phyloP scores from a whole-genome alignment of 2,797 vertebrate genomes.

The Platalea minor region DNA sequence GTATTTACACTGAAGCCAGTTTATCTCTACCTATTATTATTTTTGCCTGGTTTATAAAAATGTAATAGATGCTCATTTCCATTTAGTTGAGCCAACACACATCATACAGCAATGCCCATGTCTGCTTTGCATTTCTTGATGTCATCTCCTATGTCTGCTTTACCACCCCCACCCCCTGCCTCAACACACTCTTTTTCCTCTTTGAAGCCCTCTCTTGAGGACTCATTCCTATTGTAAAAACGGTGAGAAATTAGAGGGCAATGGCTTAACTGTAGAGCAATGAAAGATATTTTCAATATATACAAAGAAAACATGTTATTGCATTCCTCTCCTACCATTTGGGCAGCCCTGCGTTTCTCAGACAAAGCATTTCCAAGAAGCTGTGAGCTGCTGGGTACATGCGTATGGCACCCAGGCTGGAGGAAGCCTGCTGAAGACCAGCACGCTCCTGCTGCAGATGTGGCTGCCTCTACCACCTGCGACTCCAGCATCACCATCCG shows the following conservation, averaged over 20 bases:
- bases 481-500: not conserved
- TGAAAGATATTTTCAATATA: not conserved
- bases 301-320: not conserved
- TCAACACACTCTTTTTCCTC: not conserved
- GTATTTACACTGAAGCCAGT: not conserved
- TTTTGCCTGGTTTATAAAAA: constrained; percentile 1
- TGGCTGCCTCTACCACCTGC: not conserved
- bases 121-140: not conserved
- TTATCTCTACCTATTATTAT: not conserved
- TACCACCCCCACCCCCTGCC: not conserved
- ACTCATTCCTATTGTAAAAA: not conserved
- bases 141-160: not conserved
- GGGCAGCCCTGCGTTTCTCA: not conserved
- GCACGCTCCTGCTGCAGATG: not conserved
- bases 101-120: not conserved
- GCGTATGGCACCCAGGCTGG: fast-evolving
- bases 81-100: not conserved
- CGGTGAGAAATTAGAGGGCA: not conserved
- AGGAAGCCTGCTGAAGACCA: not conserved
- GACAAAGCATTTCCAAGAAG: not conserved
- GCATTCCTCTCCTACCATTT: not conserved
- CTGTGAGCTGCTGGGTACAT: not conserved
- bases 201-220: not conserved
- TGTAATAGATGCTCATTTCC: not conserved
- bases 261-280: not conserved